Base-by-base conservation (phyloP, 2,113 vertebrate genomes). In the Ophthalmolycus amberensis region DNA sequence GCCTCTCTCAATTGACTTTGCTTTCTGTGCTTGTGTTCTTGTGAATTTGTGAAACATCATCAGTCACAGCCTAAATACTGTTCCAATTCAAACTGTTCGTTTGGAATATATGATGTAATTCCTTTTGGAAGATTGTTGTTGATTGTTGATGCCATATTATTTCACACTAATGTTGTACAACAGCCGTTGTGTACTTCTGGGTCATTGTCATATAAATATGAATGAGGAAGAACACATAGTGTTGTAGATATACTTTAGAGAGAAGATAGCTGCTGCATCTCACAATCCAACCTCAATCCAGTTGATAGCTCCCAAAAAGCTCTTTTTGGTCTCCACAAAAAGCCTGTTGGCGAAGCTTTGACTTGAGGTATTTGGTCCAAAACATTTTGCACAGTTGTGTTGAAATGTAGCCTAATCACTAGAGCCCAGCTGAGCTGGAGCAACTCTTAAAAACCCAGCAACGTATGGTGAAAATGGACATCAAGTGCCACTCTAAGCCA, bases 401-500 rank as follows among this genome's bases (percentile, higher is more conserved):
- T 75, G 44, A 68, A 62, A 59, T 66, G 50, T 12, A 62, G 48
- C 50, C n/a, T 69, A 15, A 65, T 77, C 46, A 67, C 62, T 65
- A 9, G 54, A 71, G 37, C 34, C 63, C 67, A 59, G 42, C 77
- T 83, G 66, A 81, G 38, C 71, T 46, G 56, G 58, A 62, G 50
- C 16, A 58, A 46, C 63, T 78, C 80, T 63, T 82, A 20, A 69
- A 54, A 71, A 75, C 25, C 3, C 38, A 66, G 34, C 48, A 27
- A 59, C 5, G 25, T 25, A 25, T 25, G 25, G 25, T 25, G 25
- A 15, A 78, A 46, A 70, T 80, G 80, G 64, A 69, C 80, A 79
- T 85, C 79, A 71, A 67, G 58, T 67, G 54, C 38, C 46, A 54
- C 66, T 71, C 25, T 74, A 22, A 69, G 46, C 42, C 50, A 22